Conservation (phyloP, 2,888 invertebrate genomes). For the Oscheius sp. region DNA sequence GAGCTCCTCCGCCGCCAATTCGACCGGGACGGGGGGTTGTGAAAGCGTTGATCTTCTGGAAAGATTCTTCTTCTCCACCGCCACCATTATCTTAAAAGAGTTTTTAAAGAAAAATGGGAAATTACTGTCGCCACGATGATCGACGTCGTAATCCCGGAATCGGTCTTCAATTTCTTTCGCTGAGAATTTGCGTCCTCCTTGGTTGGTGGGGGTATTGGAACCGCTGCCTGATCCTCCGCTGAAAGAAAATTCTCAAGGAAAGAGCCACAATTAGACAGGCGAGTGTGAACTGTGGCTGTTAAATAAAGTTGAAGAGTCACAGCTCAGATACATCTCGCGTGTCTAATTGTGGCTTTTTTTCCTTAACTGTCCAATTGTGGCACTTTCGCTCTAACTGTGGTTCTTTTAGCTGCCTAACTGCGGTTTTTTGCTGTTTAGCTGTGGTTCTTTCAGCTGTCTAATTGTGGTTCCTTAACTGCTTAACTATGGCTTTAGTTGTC, state of each 20-base stretch:
- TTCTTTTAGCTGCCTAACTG: not conserved
- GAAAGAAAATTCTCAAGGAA: not conserved
- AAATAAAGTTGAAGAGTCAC: not conserved
- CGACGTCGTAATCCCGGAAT: constrained; percentile 27
- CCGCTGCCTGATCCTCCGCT: not conserved
- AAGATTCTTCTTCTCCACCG: constrained; percentile 12
- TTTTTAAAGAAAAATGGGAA: not conserved
- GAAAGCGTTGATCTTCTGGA: constrained; percentile 14
- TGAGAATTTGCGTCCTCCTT: not conserved
- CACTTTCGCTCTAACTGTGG: no score
- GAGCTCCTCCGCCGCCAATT: no score
- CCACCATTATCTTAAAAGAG: not conserved
- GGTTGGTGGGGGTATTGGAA: not conserved
- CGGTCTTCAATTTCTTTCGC: constrained; percentile 30
- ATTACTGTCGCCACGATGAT: constrained; percentile 6
- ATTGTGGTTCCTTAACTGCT: no score
- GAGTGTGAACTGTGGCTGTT: not conserved
- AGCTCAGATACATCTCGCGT: not conserved
- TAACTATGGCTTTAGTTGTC: not conserved
- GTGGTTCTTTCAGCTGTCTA: not conserved
- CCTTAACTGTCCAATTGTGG: not conserved
- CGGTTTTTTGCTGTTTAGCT: no score
- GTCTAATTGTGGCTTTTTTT: not conserved
- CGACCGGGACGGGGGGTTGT: constrained; percentile 11
- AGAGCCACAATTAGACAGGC: not conserved